Base-by-base conservation (phyloP, 2,113 vertebrate genomes). In the Anolis carolinensis region DNA sequence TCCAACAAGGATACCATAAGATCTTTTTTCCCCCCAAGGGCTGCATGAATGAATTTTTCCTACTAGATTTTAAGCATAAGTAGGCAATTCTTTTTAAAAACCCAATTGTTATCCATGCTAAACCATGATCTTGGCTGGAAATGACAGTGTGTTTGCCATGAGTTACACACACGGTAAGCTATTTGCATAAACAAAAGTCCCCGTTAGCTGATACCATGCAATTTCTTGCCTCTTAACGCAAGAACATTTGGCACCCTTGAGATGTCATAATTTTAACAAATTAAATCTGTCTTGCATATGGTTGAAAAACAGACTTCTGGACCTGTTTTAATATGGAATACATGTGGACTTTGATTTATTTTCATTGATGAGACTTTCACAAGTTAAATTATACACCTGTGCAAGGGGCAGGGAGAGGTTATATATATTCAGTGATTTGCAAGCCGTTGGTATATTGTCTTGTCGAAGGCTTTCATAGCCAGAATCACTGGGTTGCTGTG, bases 161-260 rank as follows among this genome's bases (percentile, higher is more conserved):
- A 14, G 10, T 82, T 82, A 82, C 65, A 39, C 27, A 77, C 73
- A 72, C 2, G 25, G 86, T 76, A n/a, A 87, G 9, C 16, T 68
- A n/a, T 52, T 74, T 59, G 59, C 27, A 27, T 77, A 71, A 84
- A 85, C 67, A 85, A 79, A 85, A 44, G 27, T 59, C 23, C 67
- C 48, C 3, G 48, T 79, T 79, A 85, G 39, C 25, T 14, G 67
- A 79, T 78, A 79, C 62, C 65, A 44, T 85, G 30, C 21, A 77
- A 20, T 39, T 36, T 10, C 36, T 44, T 82, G 63, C 36, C 36
- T 86, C 74, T 27, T 77, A 77, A 50, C 55, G 32, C 34, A 75
- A 70, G 32, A 48, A 74, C 25, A 20, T 67, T 77, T 84, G 73
- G 59, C 39, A 67, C n/a, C 32, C n/a, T 48, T 70, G 44, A 77